phyloP scores from a whole-genome alignment of 1,140 invertebrate genomes.

The Bombus superbus region DNA sequence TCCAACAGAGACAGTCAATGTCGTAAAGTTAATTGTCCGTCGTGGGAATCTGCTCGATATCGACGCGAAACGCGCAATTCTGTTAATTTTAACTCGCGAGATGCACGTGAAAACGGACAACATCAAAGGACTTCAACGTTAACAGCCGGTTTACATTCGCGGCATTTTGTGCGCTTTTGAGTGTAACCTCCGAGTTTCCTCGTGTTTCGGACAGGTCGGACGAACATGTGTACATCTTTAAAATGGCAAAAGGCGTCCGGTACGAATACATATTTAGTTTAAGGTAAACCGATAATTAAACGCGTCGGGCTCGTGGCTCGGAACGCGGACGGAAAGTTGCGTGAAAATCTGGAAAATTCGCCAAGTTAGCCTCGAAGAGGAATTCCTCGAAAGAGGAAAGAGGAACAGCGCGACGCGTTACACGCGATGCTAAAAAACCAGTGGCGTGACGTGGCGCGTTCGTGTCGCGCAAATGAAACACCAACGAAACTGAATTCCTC shows the following conservation, averaged over 20 bases:
- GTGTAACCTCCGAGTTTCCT: neutral
- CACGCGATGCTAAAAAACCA: no score
- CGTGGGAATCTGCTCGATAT: neutral
- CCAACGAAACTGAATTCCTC: neutral
- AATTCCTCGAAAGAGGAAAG: no score
- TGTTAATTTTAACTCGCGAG: conserved; percentile 3
- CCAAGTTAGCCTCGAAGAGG: no score
- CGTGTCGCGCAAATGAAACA: neutral
- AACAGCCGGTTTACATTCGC: neutral
- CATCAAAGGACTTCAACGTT: neutral
- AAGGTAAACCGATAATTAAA: conserved; percentile 1
- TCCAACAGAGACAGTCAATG: no score
- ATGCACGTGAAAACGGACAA: neutral
- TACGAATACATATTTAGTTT: neutral
- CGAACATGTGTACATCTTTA: neutral
- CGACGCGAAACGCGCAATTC: neutral
- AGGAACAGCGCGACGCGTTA: no score
- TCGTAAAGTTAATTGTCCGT: neutral
- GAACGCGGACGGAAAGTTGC: neutral
- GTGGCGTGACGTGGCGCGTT: neutral
- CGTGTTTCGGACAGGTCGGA: neutral
- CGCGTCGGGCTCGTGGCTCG: neutral
- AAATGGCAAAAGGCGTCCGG: neutral
- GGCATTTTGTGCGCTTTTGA: neutral
- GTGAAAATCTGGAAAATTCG: neutral